Percentiles rank a stretch among this genome's conserved stretches.
Evolutionary conservation across 92 coral and sea anemone genomes (phyloP).

Genomic region (Porites lobata): DNA sequence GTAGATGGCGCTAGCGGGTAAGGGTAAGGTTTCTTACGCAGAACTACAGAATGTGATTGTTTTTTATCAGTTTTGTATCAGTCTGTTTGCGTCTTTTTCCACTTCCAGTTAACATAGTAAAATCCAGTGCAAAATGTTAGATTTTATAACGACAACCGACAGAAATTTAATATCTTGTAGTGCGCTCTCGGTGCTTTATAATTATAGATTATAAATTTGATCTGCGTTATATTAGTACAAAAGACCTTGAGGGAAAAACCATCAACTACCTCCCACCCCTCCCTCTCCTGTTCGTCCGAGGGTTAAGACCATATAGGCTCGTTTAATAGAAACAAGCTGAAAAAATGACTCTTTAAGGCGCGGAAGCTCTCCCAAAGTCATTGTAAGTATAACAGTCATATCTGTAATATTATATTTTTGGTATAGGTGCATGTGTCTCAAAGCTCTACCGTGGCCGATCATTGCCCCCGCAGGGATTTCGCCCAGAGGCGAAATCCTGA

Average conservation of each 20-base stretch:
- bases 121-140: slow-evolving; percentile 11
- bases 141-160: neutral
- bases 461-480: no score
- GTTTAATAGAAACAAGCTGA: neutral
- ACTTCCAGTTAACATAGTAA: neutral
- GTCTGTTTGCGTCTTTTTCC: neutral
- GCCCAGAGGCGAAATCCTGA: no score
- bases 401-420: neutral
- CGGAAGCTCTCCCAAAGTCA: neutral
- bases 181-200: slow-evolving; percentile 4
- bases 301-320: neutral
- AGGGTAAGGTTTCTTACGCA: neutral
- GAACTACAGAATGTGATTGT: neutral
- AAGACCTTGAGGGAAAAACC: slow-evolving; percentile 3
- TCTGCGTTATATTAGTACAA: slow-evolving; percentile 1
- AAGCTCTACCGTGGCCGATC: slow-evolving; percentile 45
- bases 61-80: neutral
- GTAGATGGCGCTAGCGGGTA: slow-evolving; percentile 5
- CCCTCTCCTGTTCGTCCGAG: slow-evolving; percentile 8
- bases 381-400: neutral
- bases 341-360: neutral
- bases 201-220: neutral
- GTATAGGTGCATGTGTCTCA: slow-evolving; percentile 38
- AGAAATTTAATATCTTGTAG: neutral
- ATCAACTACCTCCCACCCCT: slow-evolving; percentile 7